These are phyloP conservation scores for Rhynchophorus ferrugineus DNA, from an alignment of 1,140 invertebrate genomes.

Conservation along the genomic window DNA sequence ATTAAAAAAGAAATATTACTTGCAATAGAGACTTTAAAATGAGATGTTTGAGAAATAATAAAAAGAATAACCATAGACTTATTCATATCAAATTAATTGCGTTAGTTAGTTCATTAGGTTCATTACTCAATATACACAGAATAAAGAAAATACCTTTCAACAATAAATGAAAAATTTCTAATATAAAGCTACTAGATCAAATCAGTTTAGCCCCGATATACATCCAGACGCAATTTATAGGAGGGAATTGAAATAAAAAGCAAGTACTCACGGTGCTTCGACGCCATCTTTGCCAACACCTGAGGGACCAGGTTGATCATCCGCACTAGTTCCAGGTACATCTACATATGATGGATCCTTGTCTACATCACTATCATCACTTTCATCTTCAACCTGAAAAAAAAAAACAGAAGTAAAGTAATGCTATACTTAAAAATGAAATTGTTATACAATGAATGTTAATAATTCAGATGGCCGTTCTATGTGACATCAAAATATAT, in stretches of 20 bases:
- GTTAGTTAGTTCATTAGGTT: too few relatives aligned
- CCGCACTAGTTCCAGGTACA: conserved; percentile 44
- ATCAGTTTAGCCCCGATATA: conserved; percentile 5
- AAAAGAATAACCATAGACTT: neutral
- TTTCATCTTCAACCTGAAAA: conserved; percentile 33
- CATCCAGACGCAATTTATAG: conserved; percentile 20
- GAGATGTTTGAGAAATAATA: too few relatives aligned
- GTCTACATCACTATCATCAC: conserved; percentile 28
- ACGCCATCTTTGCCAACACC: conserved; percentile 46
- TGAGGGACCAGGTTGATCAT: conserved; percentile 48
- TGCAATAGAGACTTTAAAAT: neutral
- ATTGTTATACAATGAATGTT: too few relatives aligned
- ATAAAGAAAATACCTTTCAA: too few relatives aligned
- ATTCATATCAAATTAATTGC: too few relatives aligned
- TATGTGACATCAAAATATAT: neutral
- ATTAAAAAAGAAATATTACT: neutral
- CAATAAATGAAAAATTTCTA: conserved; percentile 7
- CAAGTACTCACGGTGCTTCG: conserved; percentile 50
- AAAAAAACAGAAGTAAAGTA: conserved; percentile 4
- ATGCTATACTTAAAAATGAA: too few relatives aligned
- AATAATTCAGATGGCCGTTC: neutral
- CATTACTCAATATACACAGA: too few relatives aligned
- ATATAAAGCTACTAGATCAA: neutral
- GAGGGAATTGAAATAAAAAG: conserved; percentile 25
- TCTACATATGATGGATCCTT: conserved; percentile 44